Evolutionary conservation across 2,888 invertebrate species (phyloP).

Genomic region (Clivina fossor): DNA sequence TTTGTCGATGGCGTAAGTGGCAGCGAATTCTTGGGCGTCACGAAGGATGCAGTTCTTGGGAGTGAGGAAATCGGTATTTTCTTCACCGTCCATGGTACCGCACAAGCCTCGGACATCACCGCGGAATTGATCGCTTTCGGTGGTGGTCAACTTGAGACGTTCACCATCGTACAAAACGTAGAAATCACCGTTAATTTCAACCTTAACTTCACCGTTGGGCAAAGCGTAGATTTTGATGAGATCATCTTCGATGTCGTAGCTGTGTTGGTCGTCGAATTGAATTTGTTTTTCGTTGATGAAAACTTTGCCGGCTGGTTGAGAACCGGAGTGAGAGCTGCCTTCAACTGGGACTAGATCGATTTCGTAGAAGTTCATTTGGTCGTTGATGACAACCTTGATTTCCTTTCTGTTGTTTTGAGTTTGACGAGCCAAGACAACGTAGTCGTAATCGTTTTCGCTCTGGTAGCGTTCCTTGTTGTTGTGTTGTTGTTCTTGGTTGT

Average conservation of each 20-base stretch:
- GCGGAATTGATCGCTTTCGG: constrained; percentile 53
- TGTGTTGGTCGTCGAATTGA: constrained; percentile 45
- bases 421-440: constrained; percentile 53
- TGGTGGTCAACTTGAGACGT: constrained; percentile 52
- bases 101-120: constrained; percentile 65
- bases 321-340: constrained; percentile 35
- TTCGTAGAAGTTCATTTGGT: constrained; percentile 47
- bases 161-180: constrained; percentile 62
- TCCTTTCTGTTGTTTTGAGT: constrained; percentile 51
- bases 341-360: constrained; percentile 47
- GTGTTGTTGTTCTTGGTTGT: constrained; percentile 36
- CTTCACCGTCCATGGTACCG: constrained; percentile 63
- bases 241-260: constrained; percentile 46
- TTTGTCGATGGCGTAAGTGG: constrained; percentile 58
- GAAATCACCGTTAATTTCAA: constrained; percentile 58
- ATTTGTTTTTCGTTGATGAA: constrained; percentile 51
- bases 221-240: constrained; percentile 54
- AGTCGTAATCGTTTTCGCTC: constrained; percentile 35
- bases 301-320: constrained; percentile 39
- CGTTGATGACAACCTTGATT: constrained; percentile 51
- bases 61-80: constrained; percentile 61
- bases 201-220: constrained; percentile 58
- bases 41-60: constrained; percentile 60
- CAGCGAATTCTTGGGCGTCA: constrained; percentile 58
- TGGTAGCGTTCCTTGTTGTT: constrained; percentile 42